Base-by-base conservation (phyloP, 2,113 vertebrate species). In the Thermophis baileyi region DNA sequence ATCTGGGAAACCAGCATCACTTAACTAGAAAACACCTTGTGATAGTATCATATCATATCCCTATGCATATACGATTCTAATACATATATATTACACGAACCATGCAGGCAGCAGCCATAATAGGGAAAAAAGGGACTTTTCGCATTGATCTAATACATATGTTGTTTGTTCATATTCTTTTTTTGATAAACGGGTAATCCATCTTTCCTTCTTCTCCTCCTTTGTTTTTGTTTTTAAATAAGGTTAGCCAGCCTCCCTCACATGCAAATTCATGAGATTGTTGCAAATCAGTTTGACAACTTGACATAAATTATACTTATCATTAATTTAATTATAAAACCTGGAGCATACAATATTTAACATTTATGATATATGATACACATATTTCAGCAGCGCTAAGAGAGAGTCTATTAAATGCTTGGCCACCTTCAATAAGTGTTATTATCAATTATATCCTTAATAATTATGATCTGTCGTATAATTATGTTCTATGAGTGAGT, bases 361-460 rank as follows among this genome's bases (percentile, higher is more conserved):
- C 89, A 91, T 49, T 89, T 88, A 55, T 94, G 50, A 85, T 95
- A 54, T 95, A 60, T 91, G 93, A 74, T 95, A 93, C 0, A 44
- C 2, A 87, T 92, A 9, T 94, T 94, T 94, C 40, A 92, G 90
- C 30, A 95, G 57, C 96, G 93, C 92, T 91, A 93, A 91, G 51
- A 50, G 8, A 86, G 4, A 88, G 87, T 44, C 44, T 94, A 96
- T 97, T 94, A 96, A 96, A 96, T 96, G 91, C 50, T 96, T 96
- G 93, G 47, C 94, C 93, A 96, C 54, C 81, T 93, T 96, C 91
- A 93, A 87, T 95, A 96, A 95, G 53, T 94, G 35, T 90, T 60
- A 74, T 93, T 96, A 95, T 96, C 95, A 95, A 90, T 97, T 96
- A 93, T 89, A 92, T 40, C 16, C 94, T 96, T 96, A 96, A 96